A percentile compares a stretch with the other conserved stretches of the same genome.
Evolutionary conservation across 1,140 invertebrate species (phyloP).

Genomic region (Homarus americanus): DNA sequence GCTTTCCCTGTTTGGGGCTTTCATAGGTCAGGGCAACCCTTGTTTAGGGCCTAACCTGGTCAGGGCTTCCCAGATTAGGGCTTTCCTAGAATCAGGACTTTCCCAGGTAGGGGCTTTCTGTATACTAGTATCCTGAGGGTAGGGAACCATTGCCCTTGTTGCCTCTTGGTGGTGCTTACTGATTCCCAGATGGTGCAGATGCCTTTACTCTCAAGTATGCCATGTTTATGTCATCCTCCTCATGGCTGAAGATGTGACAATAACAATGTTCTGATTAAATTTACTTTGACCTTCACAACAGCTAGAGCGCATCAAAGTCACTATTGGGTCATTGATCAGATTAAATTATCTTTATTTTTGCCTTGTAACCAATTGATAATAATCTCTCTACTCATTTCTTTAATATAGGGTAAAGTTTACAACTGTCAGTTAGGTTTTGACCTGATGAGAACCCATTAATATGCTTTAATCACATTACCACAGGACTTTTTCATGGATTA

Average conservation of each 20-base stretch:
- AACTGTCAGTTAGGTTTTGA: neutral
- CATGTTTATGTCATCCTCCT: slow-evolving; percentile 38
- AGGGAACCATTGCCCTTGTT: neutral
- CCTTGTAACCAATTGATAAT: neutral
- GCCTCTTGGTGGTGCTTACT: slow-evolving; percentile 40
- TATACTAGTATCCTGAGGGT: neutral
- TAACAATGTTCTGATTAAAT: neutral
- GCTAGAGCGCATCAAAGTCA: neutral
- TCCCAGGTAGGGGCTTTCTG: slow-evolving; percentile 8
- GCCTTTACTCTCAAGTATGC: neutral
- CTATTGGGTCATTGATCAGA: neutral
- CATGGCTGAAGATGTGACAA: slow-evolving; percentile 26
- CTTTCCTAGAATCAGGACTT: slow-evolving; percentile 10
- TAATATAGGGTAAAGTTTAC: neutral
- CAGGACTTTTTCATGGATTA: neutral
- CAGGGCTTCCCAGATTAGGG: slow-evolving; percentile 10
- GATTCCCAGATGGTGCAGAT: slow-evolving; percentile 24
- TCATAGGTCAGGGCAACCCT: neutral
- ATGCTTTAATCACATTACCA: neutral
- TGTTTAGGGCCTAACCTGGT: neutral
- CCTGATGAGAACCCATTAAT: neutral
- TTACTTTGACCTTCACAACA: neutral
- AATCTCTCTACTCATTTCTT: neutral
- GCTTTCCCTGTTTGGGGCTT: slow-evolving; percentile 3
- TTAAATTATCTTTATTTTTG: neutral